These are phyloP conservation scores for Gymnocheta viridis DNA, from an alignment of 2,888 invertebrate species.

Conservation along the genomic window DNA sequence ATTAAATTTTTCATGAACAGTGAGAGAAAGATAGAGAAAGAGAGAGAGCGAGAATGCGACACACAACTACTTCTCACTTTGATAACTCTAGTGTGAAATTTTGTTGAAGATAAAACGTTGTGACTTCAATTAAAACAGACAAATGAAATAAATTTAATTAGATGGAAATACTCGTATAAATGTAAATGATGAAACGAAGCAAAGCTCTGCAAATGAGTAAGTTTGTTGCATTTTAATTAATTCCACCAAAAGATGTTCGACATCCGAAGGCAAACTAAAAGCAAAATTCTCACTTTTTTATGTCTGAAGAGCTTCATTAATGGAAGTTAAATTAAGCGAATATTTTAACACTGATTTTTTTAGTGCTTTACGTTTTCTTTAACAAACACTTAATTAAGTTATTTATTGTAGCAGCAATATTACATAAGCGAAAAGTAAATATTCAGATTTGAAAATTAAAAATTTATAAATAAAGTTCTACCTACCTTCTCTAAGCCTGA, in stretches of 20 bases:
- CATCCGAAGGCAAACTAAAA: neutral
- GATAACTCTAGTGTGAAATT: conserved; percentile 26
- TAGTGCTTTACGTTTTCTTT: neutral
- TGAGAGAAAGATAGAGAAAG: too few relatives aligned
- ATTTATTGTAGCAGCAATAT: neutral
- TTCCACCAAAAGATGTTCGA: neutral
- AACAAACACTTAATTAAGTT: neutral
- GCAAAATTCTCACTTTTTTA: neutral
- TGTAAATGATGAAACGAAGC: neutral
- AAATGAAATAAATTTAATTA: conserved; percentile 27
- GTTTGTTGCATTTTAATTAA: conserved; percentile 34
- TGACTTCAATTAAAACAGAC: conserved; percentile 1
- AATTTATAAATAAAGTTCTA: too few relatives aligned
- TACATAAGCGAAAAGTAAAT: neutral
- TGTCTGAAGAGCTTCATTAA: conserved; percentile 2
- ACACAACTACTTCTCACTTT: neutral
- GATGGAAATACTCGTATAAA: conserved; percentile 4
- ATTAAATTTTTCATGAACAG: neutral
- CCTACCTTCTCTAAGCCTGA: too few relatives aligned
- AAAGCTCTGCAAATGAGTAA: conserved; percentile 6
- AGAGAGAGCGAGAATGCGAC: too few relatives aligned
- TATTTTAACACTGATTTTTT: neutral
- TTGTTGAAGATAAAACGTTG: neutral
- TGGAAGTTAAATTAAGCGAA: conserved; percentile 2
- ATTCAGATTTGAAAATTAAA: too few relatives aligned